Evolutionary conservation across 2,888 invertebrate species (phyloP).

Genomic region (Nomada ruficornis): DNA sequence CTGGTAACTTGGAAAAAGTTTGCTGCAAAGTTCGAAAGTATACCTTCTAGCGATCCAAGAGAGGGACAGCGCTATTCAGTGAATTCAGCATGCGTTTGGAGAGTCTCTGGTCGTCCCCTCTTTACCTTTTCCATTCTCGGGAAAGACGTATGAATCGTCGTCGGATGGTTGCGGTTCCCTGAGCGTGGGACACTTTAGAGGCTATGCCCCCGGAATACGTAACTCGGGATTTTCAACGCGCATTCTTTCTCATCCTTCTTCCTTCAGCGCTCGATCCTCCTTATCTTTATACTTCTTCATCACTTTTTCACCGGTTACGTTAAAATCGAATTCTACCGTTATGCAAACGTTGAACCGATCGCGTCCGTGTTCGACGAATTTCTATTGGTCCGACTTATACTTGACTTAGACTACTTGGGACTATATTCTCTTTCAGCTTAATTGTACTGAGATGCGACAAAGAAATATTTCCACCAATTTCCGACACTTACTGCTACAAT

Average conservation of each 20-base stretch:
- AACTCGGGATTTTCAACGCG: conserved; percentile 77
- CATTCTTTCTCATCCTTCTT: conserved; percentile 64
- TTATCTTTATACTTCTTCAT: conserved; percentile 35
- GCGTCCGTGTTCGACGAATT: not conserved
- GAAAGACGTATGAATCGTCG: conserved; percentile 79
- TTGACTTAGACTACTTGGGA: not conserved
- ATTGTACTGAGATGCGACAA: not conserved
- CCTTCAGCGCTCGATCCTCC: conserved; percentile 37
- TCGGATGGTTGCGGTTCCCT: conserved; percentile 77
- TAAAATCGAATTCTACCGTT: conserved; percentile 61
- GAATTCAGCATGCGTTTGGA: conserved; percentile 76
- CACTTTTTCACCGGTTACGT: conserved; percentile 50
- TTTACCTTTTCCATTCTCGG: conserved; percentile 66
- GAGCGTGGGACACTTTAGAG: conserved; percentile 77
- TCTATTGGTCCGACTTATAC: not conserved
- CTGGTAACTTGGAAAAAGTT: conserved; percentile 45
- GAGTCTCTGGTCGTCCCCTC: conserved; percentile 70
- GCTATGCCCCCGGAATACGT: conserved; percentile 80
- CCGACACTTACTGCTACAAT: too few species aligned
- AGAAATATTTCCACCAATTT: not conserved
- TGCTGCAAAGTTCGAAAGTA: conserved; percentile 58
- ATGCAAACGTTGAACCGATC: conserved; percentile 42
- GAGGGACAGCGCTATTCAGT: conserved; percentile 64
- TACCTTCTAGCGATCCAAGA: conserved; percentile 34
- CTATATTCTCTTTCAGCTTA: not conserved